Percentiles rank a stretch among this genome's conserved stretches.
Conservation (phyloP, 2,888 invertebrate species). For the Mayetiola destructor region DNA sequence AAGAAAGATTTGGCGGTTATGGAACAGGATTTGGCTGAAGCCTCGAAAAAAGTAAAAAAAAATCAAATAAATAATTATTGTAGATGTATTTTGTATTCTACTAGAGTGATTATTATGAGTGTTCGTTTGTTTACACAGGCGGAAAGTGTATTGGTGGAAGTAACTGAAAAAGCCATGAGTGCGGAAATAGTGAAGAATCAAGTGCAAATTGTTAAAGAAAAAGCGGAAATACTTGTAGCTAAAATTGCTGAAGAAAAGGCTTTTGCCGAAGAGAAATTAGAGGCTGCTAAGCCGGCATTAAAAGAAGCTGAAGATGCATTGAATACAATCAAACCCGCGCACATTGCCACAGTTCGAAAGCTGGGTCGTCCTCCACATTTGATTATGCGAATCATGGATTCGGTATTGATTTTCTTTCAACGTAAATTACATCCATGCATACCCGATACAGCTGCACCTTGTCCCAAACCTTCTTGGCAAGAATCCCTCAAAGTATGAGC, state of each 20-base stretch:
- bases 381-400: slow-evolving; percentile 97
- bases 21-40: slow-evolving; percentile 75
- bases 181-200: slow-evolving; percentile 92
- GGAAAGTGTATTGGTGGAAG: slow-evolving; percentile 72
- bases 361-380: slow-evolving; percentile 89
- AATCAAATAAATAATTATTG: slow-evolving; percentile 62
- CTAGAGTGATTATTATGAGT: not conserved
- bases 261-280: slow-evolving; percentile 79
- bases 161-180: slow-evolving; percentile 85
- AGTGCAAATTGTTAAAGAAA: slow-evolving; percentile 90
- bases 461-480: slow-evolving; percentile 90
- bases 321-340: slow-evolving; percentile 92
- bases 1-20: slow-evolving; percentile 85
- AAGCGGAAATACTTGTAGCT: slow-evolving; percentile 76
- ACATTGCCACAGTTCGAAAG: slow-evolving; percentile 89
- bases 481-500: slow-evolving; percentile 71
- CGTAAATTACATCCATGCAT: slow-evolving; percentile 69
- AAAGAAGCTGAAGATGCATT: slow-evolving; percentile 90
- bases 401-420: slow-evolving; percentile 84
- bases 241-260: slow-evolving; percentile 83
- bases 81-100: slow-evolving; percentile 41
- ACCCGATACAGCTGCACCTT: slow-evolving; percentile 60
- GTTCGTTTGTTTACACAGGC: too few species aligned
- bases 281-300: slow-evolving; percentile 88
- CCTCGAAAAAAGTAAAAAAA: slow-evolving; percentile 61